Base-by-base conservation (phyloP, 1,140 invertebrate species). In the Chironomus tepperi region DNA sequence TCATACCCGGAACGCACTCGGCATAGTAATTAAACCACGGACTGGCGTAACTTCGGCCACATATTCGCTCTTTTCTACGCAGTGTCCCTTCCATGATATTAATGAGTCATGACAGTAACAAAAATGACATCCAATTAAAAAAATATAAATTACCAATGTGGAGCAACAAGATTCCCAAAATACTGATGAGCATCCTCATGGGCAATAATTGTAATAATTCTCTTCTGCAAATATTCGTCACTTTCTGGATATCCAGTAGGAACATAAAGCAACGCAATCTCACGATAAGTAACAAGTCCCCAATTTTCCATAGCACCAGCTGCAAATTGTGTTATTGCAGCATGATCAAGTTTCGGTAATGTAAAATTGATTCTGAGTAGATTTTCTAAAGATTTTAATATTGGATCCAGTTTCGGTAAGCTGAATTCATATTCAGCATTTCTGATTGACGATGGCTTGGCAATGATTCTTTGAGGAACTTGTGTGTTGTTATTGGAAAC, bases 291-390 rank as follows among this genome's bases (percentile, higher is more conserved):
- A 78, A 8, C 78, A 80, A 1, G 12, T n/a, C 47, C 47, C 47
- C 47, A 97, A 81, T 96, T 96, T 82, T 97, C 94, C 94, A 97
- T 97, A 0, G 94, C 95, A 9, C 93, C 93, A 43, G 91, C 90
- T 2, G 87, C 89, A 80, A 97, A 97, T 80, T 97, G 94, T 0
- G 95, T 94, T 73, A 98, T 90, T 0, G 93, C 94, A 72, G 97
- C 89, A 78, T 96, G 84, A 83, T 98, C 96, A 88, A 91, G 85
- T 79, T 93, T 93, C 1, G 90, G 89, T 42, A 93, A 80, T 0
- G 89, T 90, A 77, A 90, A 93, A 8, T 86, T 84, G 12, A 92
- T 85, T 43, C 87, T 85, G 78, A 96, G 96, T 78, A 91, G 94
- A 1, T 92, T 84, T 79, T 94, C 92, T 81, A 88, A 97, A 77